A percentile compares a stretch with the other conserved stretches of the same genome.
Evolutionary conservation across 2,113 vertebrate species (phyloP).

Genomic region (Apteryx mantelli): DNA sequence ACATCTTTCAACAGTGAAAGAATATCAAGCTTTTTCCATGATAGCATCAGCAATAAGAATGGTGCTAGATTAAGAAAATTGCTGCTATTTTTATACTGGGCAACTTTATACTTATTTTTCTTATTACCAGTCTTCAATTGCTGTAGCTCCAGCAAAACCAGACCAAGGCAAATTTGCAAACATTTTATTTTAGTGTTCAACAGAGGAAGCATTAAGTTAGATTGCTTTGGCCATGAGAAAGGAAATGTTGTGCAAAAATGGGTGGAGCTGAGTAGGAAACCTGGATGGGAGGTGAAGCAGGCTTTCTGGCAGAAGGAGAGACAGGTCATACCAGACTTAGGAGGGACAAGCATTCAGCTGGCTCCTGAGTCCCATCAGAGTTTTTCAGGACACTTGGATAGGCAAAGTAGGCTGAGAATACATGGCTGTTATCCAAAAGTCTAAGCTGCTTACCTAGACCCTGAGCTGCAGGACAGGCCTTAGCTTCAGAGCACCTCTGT

Average conservation of each 20-base stretch:
- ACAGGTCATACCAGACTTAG: not conserved
- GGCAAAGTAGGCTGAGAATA: not conserved
- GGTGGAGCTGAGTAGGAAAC: not conserved
- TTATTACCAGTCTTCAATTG: not conserved
- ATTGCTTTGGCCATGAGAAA: not conserved
- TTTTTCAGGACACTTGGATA: not conserved
- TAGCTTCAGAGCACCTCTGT: not conserved
- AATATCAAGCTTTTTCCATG: not conserved
- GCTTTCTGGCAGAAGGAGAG: not conserved
- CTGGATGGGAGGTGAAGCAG: not conserved
- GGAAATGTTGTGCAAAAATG: not conserved
- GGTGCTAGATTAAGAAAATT: not conserved
- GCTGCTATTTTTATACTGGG: not conserved
- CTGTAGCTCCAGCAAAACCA: not conserved
- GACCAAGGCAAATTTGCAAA: not conserved
- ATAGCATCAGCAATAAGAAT: not conserved
- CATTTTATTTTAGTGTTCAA: not conserved
- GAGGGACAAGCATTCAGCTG: not conserved
- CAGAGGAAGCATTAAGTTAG: not conserved
- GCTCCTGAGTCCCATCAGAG: not conserved
- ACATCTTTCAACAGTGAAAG: not conserved
- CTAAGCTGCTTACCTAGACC: not conserved
- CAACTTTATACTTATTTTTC: fast-evolving
- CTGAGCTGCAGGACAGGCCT: not conserved
- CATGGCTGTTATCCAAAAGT: not conserved